Evolutionary conservation across 2,888 invertebrate genomes (phyloP).

Genomic region (Chromoteleia sp.): DNA sequence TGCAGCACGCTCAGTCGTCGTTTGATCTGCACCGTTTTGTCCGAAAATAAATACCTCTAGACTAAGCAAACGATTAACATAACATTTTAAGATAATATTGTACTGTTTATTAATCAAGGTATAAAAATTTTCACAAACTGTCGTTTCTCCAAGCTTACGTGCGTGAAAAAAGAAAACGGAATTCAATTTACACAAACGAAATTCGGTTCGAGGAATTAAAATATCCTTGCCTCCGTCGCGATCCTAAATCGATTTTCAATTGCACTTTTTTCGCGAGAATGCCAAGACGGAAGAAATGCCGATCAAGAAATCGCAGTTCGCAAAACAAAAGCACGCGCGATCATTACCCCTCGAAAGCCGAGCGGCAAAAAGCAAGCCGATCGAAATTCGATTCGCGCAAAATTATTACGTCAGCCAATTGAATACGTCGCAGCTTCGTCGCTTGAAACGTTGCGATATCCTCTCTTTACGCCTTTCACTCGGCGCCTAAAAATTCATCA

Average conservation of each 20-base stretch:
- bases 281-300: conserved; percentile 32
- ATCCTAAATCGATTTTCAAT: conserved; percentile 50
- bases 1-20: too few relatives aligned
- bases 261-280: conserved; percentile 46
- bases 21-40: too few relatives aligned
- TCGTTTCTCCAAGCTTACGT: too few relatives aligned
- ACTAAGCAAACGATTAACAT: too few relatives aligned
- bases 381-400: conserved; percentile 40
- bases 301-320: conserved; percentile 4
- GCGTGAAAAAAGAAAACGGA: too few relatives aligned
- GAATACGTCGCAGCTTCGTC: conserved; percentile 23
- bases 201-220: too few relatives aligned
- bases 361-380: conserved; percentile 19
- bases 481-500: conserved; percentile 79
- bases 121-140: too few relatives aligned
- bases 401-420: conserved; percentile 43
- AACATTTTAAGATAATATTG: too few relatives aligned
- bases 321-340: conserved; percentile 27
- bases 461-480: conserved; percentile 56
- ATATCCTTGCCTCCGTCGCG: not conserved
- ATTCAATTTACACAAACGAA: too few relatives aligned
- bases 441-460: conserved; percentile 37
- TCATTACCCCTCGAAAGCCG: conserved; percentile 17
- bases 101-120: too few relatives aligned
- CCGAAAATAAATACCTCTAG: too few relatives aligned